These are phyloP conservation scores for Chaetophractus vellerosus DNA, from an alignment of 2,797 vertebrate genomes.

Conservation along the genomic window DNA sequence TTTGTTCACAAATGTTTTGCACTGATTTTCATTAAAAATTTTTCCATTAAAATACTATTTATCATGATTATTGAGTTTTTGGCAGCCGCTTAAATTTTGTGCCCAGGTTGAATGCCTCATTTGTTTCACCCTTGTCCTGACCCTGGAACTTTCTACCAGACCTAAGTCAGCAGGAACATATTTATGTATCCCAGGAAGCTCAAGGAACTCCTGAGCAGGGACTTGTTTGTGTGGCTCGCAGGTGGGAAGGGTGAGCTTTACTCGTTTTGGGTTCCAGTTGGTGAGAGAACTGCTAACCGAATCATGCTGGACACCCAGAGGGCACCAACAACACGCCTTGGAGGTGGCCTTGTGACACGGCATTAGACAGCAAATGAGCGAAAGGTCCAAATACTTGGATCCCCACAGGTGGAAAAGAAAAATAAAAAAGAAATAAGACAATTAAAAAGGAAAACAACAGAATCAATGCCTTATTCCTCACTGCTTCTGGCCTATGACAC, in stretches of 20 bases:
- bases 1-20: neutral
- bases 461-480: neutral
- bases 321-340: accelerated
- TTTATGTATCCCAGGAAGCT: neutral
- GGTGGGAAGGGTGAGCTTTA: neutral
- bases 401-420: neutral
- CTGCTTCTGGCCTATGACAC: neutral
- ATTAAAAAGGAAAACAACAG: neutral
- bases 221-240: neutral
- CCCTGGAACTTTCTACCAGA: neutral
- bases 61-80: neutral
- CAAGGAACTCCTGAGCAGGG: neutral
- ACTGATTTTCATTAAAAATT: neutral
- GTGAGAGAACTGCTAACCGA: neutral
- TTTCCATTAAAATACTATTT: neutral
- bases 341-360: neutral
- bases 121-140: neutral
- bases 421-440: too few species aligned
- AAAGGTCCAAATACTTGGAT: neutral
- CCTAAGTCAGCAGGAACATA: neutral
- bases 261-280: neutral
- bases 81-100: neutral
- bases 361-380: neutral
- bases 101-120: neutral
- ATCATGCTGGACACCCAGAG: neutral